Percentiles rank a stretch among this genome's conserved stretches.
phyloP scores from a whole-genome alignment of 2,113 vertebrate species.

The Myrmecophaga tridactyla region DNA sequence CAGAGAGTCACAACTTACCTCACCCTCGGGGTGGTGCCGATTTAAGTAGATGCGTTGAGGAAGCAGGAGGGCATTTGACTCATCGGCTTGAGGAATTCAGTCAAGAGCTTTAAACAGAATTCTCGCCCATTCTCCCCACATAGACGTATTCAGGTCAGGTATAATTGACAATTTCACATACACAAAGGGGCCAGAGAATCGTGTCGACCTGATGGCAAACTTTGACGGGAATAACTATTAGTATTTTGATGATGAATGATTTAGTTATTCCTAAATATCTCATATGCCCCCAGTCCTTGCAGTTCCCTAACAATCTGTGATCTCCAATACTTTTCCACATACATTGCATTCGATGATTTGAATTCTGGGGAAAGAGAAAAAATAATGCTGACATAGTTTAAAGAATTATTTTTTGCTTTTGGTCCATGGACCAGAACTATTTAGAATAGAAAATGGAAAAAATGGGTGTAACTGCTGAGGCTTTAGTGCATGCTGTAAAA shows the following conservation, averaged over 20 bases:
- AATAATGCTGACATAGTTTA: background rate
- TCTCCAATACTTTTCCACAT: background rate
- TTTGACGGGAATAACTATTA: background rate
- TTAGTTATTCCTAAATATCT: background rate
- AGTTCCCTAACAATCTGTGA: background rate
- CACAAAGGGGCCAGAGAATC: background rate
- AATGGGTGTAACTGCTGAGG: background rate
- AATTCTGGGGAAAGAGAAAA: background rate
- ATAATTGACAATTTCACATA: background rate
- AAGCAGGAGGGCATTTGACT: fast-evolving
- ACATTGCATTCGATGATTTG: background rate
- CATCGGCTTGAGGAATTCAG: background rate
- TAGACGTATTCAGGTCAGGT: fast-evolving
- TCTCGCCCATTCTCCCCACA: background rate
- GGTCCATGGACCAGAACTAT: background rate
- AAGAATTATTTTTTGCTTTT: background rate
- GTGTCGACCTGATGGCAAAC: background rate
- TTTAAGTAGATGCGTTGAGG: fast-evolving
- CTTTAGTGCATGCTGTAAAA: background rate
- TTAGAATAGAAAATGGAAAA: background rate
- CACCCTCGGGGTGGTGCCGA: no score
- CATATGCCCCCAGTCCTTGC: background rate
- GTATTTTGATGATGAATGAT: background rate
- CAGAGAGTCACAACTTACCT: background rate
- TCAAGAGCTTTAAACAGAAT: background rate